Evolutionary conservation across 2,113 vertebrate genomes (phyloP).

Genomic region (Melanocharis versteri): DNA sequence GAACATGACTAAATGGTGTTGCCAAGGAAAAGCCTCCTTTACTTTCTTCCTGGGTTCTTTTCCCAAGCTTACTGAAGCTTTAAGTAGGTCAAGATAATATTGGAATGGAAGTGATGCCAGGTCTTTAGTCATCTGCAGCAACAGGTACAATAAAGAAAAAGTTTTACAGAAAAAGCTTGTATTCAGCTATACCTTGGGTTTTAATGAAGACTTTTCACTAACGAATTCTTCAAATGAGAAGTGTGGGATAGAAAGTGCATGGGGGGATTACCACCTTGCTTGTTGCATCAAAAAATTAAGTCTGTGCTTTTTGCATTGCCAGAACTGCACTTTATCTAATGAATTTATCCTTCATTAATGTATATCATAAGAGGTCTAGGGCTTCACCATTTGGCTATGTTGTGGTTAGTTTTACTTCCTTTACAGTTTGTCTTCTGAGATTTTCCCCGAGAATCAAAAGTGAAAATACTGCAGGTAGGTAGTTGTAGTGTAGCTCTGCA

Average conservation of each 20-base stretch:
- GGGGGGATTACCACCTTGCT: not conserved
- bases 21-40: not conserved
- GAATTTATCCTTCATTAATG: not conserved
- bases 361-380: not conserved
- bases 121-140: not conserved
- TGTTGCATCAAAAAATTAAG: not conserved
- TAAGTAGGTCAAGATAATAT: not conserved
- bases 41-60: not conserved
- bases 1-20: not conserved
- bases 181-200: not conserved
- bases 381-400: not conserved
- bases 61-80: not conserved
- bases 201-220: not conserved
- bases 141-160: not conserved
- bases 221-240: not conserved
- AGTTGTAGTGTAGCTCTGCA: not conserved
- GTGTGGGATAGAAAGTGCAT: not conserved
- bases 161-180: not conserved
- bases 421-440: not conserved
- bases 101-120: not conserved
- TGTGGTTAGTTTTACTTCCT: not conserved
- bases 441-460: not conserved
- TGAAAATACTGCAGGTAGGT: not conserved
- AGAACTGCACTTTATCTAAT: slow-evolving; percentile 37
- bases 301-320: slow-evolving; percentile 16